Evolutionary conservation across 2,888 invertebrate species (phyloP).

Genomic region (Prosopocoilus inquinatus): DNA sequence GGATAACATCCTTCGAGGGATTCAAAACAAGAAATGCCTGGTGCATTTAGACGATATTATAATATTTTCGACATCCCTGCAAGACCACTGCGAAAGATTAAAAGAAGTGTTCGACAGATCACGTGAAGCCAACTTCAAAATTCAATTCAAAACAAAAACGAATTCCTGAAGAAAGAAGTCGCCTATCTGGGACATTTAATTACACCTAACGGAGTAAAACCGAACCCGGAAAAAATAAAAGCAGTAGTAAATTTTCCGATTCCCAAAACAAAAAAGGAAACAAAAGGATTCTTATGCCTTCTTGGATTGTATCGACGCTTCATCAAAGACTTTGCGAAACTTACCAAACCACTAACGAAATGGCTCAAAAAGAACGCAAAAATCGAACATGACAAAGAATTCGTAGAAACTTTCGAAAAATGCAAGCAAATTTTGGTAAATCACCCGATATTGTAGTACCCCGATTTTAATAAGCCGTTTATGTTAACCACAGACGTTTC

Average conservation of each 20-base stretch:
- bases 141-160: conserved; percentile 22
- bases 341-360: conserved; percentile 8
- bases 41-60: conserved; percentile 36
- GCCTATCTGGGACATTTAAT: conserved; percentile 14
- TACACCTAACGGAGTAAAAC: conserved; percentile 18
- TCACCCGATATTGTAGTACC: conserved; percentile 10
- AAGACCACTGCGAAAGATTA: conserved; percentile 27
- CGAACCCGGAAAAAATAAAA: conserved; percentile 12
- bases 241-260: conserved; percentile 10
- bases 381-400: too few species aligned
- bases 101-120: conserved; percentile 23
- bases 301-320: too few species aligned
- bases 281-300: conserved; percentile 9
- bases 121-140: conserved; percentile 22
- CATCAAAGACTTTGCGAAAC: conserved; percentile 10
- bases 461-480: conserved; percentile 14
- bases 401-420: too few species aligned
- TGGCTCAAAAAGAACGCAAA: background rate
- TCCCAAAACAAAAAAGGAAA: conserved; percentile 11
- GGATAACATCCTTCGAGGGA: too few species aligned
- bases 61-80: conserved; percentile 23
- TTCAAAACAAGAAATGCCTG: too few species aligned
- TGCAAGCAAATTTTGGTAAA: conserved; percentile 6
- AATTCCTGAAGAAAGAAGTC: conserved; percentile 10
- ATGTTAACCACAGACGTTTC: conserved; percentile 16